A percentile compares a stretch with the other conserved stretches of the same genome.
phyloP scores from a whole-genome alignment of 2,888 invertebrate genomes.

The Emmelina monodactyla region DNA sequence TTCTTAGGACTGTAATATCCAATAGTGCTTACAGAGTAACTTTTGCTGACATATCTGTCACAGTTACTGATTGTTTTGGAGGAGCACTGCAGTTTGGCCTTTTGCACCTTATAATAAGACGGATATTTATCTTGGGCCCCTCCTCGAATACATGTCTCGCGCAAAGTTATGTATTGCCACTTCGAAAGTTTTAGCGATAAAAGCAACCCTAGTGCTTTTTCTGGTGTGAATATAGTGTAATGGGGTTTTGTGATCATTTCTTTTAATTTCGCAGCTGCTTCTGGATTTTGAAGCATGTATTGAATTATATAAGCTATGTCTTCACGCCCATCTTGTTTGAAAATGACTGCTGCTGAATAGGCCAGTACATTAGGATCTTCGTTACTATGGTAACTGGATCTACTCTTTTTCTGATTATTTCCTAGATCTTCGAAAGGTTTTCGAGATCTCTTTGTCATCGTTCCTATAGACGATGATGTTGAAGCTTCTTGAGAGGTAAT shows the following conservation, averaged over 20 bases:
- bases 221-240: neutral
- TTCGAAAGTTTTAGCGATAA: constrained; percentile 3
- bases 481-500: too few relatives aligned
- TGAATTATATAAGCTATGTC: constrained; percentile 3
- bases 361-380: constrained; percentile 2
- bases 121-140: neutral
- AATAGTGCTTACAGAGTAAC: constrained; percentile 10
- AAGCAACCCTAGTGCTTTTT: constrained; percentile 4
- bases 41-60: constrained; percentile 7
- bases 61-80: constrained; percentile 4
- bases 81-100: constrained; percentile 6
- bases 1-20: constrained; percentile 3
- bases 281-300: constrained; percentile 2
- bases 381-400: constrained; percentile 2
- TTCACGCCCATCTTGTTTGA: constrained; percentile 5
- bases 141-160: constrained; percentile 4
- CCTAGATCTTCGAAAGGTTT: constrained; percentile 3
- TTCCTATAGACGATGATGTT: constrained; percentile 4
- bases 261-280: neutral
- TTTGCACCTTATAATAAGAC: constrained; percentile 6
- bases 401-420: neutral
- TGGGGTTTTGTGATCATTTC: neutral
- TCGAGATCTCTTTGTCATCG: constrained; percentile 2
- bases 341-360: constrained; percentile 3
- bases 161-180: constrained; percentile 6